A percentile compares a stretch with the other conserved stretches of the same genome.
Evolutionary conservation across 2,113 vertebrate species (phyloP).

Genomic region (Rutilus rutilus): DNA sequence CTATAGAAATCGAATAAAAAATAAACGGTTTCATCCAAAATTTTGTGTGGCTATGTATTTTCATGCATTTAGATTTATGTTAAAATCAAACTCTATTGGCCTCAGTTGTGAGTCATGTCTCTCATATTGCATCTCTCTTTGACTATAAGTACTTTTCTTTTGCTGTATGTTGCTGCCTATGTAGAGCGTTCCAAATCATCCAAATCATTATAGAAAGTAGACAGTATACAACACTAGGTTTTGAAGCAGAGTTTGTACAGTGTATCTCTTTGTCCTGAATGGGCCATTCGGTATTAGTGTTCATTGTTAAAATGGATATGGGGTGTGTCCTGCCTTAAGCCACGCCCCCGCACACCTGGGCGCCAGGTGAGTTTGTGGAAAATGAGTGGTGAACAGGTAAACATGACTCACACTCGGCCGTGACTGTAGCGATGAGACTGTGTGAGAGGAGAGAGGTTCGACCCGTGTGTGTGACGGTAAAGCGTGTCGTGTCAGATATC

Average conservation of each 20-base stretch:
- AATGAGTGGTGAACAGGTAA: slow-evolving; percentile 4
- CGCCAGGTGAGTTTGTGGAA: neutral
- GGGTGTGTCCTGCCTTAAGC: neutral
- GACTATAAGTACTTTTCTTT: too few relatives aligned
- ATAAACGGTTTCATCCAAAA: neutral
- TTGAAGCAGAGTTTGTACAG: neutral
- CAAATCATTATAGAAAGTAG: neutral
- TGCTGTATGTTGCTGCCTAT: neutral
- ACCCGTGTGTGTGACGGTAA: neutral
- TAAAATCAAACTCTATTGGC: neutral
- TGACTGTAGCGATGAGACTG: neutral
- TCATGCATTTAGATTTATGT: neutral
- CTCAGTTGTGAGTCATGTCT: neutral
- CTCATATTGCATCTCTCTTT: too few relatives aligned
- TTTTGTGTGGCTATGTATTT: neutral
- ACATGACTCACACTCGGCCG: neutral
- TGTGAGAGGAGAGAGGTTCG: neutral
- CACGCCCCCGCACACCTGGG: slow-evolving; percentile 2
- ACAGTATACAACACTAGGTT: neutral
- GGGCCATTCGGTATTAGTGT: neutral
- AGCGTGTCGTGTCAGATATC: neutral
- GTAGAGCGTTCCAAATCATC: neutral
- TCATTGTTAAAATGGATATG: neutral
- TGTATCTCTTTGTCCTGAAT: neutral
- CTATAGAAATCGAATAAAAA: neutral